These are phyloP conservation scores for Catharus bicknelli DNA, from an alignment of 2,113 vertebrate genomes.

Conservation along the genomic window DNA sequence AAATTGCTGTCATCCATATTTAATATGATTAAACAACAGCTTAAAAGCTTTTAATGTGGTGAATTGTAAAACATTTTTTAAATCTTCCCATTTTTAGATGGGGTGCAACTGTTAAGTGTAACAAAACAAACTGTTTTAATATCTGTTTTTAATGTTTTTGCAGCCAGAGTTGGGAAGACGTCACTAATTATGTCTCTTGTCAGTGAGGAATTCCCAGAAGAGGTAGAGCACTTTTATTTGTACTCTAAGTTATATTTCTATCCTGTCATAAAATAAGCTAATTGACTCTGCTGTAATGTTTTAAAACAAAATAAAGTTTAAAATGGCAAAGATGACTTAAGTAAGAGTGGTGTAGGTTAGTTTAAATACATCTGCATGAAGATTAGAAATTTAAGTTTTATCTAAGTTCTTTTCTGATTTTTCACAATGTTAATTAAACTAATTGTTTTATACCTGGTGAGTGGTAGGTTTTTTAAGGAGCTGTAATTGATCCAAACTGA, in stretches of 20 bases:
- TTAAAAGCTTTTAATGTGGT: not conserved
- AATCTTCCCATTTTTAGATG: not conserved
- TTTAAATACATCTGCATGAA: not conserved
- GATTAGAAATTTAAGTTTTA: not conserved
- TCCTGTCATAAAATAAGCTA: not conserved
- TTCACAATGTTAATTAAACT: not conserved
- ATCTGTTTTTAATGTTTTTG: slow-evolving; percentile 59
- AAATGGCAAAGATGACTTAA: not conserved
- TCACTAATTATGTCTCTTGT: slow-evolving; percentile 98
- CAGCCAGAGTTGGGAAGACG: slow-evolving; percentile 98
- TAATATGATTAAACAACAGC: not conserved
- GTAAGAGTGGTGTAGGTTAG: not conserved
- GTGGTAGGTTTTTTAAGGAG: not conserved
- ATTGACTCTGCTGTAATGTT: not conserved
- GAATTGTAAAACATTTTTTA: not conserved
- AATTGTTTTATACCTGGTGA: not conserved
- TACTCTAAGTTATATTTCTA: slow-evolving; percentile 2
- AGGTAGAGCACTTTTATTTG: slow-evolving; percentile 78
- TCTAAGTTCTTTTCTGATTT: not conserved
- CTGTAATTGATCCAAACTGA: not conserved
- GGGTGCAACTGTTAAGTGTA: not conserved
- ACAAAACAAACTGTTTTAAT: slow-evolving; percentile 35
- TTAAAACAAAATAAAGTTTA: not conserved
- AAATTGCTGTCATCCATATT: not conserved
- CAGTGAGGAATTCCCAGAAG: slow-evolving; percentile 98